These are phyloP conservation scores for Mechanitis messenoides DNA, from an alignment of 2,888 invertebrate genomes.

Conservation along the genomic window DNA sequence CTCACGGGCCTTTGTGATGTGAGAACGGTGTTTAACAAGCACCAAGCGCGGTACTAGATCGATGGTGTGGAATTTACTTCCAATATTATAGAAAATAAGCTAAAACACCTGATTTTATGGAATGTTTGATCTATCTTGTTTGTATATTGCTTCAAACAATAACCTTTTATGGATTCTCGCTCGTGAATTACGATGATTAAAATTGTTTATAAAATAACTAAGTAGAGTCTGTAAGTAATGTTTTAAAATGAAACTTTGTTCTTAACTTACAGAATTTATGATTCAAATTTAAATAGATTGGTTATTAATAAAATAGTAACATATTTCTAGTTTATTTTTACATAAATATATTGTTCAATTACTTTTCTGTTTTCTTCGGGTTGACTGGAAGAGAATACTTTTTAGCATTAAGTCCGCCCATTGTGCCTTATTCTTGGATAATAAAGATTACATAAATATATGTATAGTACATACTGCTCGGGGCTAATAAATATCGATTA, in stretches of 20 bases:
- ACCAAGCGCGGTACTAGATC: conserved; percentile 64
- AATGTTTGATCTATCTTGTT: conserved; percentile 29
- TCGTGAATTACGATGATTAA: background rate
- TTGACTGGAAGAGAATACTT: no score
- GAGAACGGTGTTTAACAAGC: conserved; percentile 75
- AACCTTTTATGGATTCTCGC: conserved; percentile 3
- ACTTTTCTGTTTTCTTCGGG: no score
- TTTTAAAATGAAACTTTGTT: no score
- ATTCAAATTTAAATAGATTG: no score
- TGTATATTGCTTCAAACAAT: conserved; percentile 24
- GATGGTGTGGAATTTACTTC: conserved; percentile 50
- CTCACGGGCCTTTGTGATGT: conserved; percentile 72
- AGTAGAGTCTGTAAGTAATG: no score
- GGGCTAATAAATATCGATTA: conserved; percentile 33
- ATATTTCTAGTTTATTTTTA: no score
- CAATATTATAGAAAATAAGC: conserved; percentile 58
- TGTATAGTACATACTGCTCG: no score
- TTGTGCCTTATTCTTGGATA: no score
- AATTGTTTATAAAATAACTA: background rate
- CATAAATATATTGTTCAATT: no score
- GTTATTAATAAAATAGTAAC: no score
- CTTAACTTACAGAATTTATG: conserved; percentile 4
- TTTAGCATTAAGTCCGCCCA: no score
- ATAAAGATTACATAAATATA: no score
- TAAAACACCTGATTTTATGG: conserved; percentile 42